A percentile compares a stretch with the other conserved stretches of the same genome.
Conservation (phyloP, 2,113 vertebrate genomes). For the Lonchura striata region DNA sequence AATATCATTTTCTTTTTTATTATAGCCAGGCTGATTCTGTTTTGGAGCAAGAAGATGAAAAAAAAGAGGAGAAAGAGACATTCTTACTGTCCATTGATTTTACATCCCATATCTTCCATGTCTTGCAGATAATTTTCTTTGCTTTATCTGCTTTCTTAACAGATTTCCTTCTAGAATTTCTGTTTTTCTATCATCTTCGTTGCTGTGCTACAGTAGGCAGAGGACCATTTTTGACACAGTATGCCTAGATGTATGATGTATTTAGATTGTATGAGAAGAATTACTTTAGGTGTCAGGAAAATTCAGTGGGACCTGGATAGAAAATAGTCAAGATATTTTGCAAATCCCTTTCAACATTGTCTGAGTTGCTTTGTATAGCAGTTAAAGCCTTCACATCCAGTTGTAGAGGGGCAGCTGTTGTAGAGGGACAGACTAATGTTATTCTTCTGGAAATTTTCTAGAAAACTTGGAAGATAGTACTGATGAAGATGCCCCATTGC, state of each 20-base stretch:
- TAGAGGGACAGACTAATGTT: not conserved
- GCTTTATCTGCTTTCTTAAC: not conserved
- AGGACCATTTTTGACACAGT: not conserved
- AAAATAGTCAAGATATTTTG: not conserved
- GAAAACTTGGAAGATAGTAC: constrained; percentile 92
- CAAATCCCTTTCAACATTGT: not conserved
- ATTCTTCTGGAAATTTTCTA: constrained; percentile 62
- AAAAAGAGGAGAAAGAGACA: not conserved
- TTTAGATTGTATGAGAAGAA: not conserved
- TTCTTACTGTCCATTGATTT: not conserved
- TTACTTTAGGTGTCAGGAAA: not conserved
- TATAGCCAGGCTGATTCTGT: not conserved
- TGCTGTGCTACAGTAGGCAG: not conserved
- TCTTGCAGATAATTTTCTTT: not conserved
- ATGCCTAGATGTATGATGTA: not conserved
- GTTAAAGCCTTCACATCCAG: not conserved
- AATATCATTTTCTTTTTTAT: not conserved
- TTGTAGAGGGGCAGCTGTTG: not conserved
- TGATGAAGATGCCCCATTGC: constrained; percentile 88
- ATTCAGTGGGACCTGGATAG: not conserved
- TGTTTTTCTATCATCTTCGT: not conserved
- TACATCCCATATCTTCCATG: not conserved
- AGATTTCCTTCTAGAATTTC: not conserved
- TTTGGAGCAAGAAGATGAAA: not conserved
- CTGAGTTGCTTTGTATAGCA: not conserved